Conservation (phyloP, 2,797 vertebrate species). For the Oryzias sinensis region DNA sequence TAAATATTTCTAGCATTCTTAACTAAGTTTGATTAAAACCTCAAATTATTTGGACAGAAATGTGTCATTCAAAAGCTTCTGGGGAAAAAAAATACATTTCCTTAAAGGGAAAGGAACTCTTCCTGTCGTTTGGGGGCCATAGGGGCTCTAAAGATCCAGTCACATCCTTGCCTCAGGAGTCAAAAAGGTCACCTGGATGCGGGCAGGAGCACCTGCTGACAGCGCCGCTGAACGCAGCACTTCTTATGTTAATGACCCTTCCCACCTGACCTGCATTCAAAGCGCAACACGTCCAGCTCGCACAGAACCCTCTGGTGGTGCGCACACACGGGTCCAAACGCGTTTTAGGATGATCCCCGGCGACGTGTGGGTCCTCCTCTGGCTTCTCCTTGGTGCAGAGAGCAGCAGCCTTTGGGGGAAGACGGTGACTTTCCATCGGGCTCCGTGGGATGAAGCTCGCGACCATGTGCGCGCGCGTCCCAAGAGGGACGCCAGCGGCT, state of each 20-base stretch:
- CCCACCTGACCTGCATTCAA: constrained; percentile 29
- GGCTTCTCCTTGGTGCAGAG: constrained; percentile 19
- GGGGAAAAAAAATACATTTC: no score
- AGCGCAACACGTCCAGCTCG: constrained; percentile 5
- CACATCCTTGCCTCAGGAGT: constrained; percentile 4
- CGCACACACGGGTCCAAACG: no score
- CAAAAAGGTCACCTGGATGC: constrained; percentile 49
- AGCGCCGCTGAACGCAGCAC: constrained; percentile 54
- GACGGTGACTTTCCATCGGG: constrained; percentile 45
- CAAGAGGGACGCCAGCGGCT: constrained; percentile 44
- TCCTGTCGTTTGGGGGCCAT: no score
- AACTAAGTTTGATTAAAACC: no score
- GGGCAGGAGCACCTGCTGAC: constrained; percentile 56
- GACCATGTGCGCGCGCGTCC: constrained; percentile 25
- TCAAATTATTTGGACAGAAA: no score
- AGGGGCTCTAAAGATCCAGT: not conserved
- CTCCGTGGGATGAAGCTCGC: constrained; percentile 21
- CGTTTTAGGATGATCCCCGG: constrained; percentile 49
- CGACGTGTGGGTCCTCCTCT: constrained; percentile 21
- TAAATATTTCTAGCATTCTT: no score
- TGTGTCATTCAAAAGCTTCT: no score
- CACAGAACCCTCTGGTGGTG: constrained; percentile 5
- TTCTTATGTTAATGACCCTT: constrained; percentile 64
- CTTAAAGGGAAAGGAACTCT: no score
- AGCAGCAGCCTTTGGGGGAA: constrained; percentile 18